Evolutionary conservation across 2,113 vertebrate species (phyloP).

Genomic region (Eptesicus fuscus): DNA sequence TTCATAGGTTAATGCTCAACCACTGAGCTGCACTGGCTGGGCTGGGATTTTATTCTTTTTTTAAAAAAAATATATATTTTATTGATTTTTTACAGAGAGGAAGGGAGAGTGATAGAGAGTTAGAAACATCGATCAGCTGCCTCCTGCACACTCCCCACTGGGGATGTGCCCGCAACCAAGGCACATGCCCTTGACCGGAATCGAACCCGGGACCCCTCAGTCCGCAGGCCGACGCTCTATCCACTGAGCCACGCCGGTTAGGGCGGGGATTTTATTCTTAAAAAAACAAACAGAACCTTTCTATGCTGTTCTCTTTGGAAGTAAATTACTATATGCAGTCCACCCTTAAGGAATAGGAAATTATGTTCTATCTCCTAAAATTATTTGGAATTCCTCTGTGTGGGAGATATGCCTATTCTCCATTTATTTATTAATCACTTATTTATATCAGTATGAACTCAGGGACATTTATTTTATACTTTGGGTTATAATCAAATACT

Average conservation of each 20-base stretch:
- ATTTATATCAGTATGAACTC: not conserved
- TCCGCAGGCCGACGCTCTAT: too few species aligned
- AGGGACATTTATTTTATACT: not conserved
- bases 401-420: not conserved
- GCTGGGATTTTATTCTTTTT: not conserved
- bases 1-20: too few species aligned
- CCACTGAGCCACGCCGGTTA: too few species aligned
- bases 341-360: not conserved
- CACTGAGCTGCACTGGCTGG: too few species aligned
- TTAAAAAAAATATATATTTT: too few species aligned
- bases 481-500: not conserved
- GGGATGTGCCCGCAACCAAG: too few species aligned
- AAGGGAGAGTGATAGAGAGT: too few species aligned
- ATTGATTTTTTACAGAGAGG: too few species aligned
- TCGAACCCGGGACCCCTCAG: too few species aligned
- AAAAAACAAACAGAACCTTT: not conserved
- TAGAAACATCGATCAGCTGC: too few species aligned
- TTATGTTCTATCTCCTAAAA: not conserved
- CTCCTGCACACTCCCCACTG: too few species aligned
- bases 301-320: not conserved
- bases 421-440: not conserved
- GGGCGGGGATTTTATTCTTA: not conserved
- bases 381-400: not conserved
- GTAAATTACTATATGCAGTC: not conserved
- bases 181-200: too few species aligned